Base-by-base conservation (phyloP, 2,113 vertebrate genomes). In the Pungitius pungitius region DNA sequence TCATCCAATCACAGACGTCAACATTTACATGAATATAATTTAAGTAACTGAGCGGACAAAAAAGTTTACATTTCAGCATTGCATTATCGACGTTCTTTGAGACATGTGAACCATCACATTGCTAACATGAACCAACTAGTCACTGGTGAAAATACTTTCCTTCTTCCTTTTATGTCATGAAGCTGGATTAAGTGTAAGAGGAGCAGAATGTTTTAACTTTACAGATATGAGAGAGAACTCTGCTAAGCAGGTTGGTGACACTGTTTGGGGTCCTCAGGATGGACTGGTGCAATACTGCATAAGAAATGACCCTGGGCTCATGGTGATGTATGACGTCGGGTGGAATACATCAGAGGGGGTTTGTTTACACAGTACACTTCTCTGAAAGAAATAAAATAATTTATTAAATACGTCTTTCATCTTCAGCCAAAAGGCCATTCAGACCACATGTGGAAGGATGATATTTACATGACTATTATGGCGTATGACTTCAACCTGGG, bases 21-120 rank as follows among this genome's bases (percentile, higher is more conserved):
- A 63, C 55, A 66, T 54, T 65, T 63, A 63, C 58, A 66, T 56
- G 12, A 51, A 66, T 56, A 77, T 43, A 39, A 78, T 49, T 77
- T 75, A 75, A 78, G 61, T 49, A 69, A 75, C 17, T 26, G 37
- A 77, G 51, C 59, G 43, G 77, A 78, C 40, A 72, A 14, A 69
- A 67, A 30, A 35, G 20, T 5, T 14, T 12, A 55, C 37, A 55
- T 52, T 65, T 77, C 61, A 69, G 65, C 42, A 39, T 57, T 61
- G n/a, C 42, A 43, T 75, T 8, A 43, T 14, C 59, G 71, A 17
- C 62, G 61, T 20, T 52, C 18, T 22, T 58, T 72, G 43, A 7
- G 24, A 26, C 64, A 33, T n/a, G 63, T 35, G 45, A 54, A 42
- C 56, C 20, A 8, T 40, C 40, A 42, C 52, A 47, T 52, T 13